Conservation (phyloP, 1,140 invertebrate genomes). For the Anoplophora glabripennis region DNA sequence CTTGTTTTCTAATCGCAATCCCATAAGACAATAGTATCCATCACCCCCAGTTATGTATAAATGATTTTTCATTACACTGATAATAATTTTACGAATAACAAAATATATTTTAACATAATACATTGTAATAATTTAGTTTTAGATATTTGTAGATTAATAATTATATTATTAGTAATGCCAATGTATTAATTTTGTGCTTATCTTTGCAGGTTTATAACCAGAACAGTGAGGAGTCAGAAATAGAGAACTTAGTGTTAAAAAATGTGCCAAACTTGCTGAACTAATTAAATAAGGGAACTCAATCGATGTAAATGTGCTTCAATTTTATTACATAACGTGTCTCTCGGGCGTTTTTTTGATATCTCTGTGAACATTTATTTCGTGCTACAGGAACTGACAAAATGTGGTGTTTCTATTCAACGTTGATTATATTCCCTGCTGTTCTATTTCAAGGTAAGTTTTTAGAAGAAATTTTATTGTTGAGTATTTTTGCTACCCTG, state of each 20-base stretch:
- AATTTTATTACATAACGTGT: slow-evolving; percentile 20
- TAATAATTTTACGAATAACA: too few species aligned
- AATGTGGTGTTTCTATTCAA: slow-evolving; percentile 21
- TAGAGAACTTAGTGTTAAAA: neutral
- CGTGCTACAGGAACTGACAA: slow-evolving; percentile 10
- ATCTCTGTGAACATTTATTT: slow-evolving; percentile 10
- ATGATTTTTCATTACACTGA: too few species aligned
- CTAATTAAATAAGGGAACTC: too few species aligned
- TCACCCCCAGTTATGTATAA: too few species aligned
- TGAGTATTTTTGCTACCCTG: slow-evolving; percentile 2
- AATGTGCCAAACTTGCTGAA: slow-evolving; percentile 14
- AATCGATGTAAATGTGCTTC: slow-evolving; percentile 11
- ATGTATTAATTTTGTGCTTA: too few species aligned
- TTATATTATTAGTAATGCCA: too few species aligned
- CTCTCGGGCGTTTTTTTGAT: neutral
- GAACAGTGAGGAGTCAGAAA: neutral
- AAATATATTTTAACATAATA: too few species aligned
- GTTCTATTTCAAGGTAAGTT: slow-evolving; percentile 23
- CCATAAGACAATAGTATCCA: too few species aligned
- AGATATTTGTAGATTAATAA: too few species aligned
- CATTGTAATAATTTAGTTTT: too few species aligned
- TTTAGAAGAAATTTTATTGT: slow-evolving; percentile 6
- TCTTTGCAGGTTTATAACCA: too few species aligned
- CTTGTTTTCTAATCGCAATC: too few species aligned
- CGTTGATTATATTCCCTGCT: slow-evolving; percentile 19